These are phyloP conservation scores for Aplocera efformata DNA, from an alignment of 2,888 invertebrate genomes.

Conservation along the genomic window DNA sequence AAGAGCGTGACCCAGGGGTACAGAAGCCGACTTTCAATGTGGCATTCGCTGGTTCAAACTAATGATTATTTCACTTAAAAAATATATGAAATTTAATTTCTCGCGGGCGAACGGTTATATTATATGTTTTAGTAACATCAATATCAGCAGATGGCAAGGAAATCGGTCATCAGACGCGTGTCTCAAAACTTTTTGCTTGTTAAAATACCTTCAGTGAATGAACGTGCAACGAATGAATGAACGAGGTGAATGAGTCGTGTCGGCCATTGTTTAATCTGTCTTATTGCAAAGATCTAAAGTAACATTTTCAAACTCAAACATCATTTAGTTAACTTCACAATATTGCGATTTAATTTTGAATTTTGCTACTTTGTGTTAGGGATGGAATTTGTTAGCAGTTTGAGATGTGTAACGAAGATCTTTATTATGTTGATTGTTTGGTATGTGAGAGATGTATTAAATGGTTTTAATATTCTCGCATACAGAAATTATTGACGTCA, in stretches of 20 bases:
- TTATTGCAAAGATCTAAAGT: constrained; percentile 1
- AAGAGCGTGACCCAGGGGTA: too few species aligned
- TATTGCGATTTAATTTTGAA: background rate
- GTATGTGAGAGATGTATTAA: constrained; percentile 5
- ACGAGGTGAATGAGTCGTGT: constrained; percentile 33
- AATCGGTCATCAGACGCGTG: constrained; percentile 41
- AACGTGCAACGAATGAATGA: constrained; percentile 44
- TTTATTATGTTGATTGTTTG: constrained; percentile 9
- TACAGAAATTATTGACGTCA: constrained; percentile 1
- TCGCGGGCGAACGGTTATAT: too few species aligned
- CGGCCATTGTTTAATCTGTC: background rate
- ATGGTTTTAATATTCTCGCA: constrained; percentile 10
- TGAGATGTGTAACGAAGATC: background rate
- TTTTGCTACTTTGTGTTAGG: background rate
- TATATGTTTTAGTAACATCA: too few species aligned
- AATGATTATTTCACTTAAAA: too few species aligned
- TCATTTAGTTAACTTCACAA: too few species aligned
- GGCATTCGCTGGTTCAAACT: too few species aligned
- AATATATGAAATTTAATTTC: too few species aligned
- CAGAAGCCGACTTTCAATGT: too few species aligned
- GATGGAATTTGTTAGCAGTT: constrained; percentile 3
- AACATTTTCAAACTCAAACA: background rate
- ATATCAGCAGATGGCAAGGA: background rate
- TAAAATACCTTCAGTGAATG: constrained; percentile 56
- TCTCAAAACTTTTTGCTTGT: constrained; percentile 56